These are phyloP conservation scores for Torymus texanus DNA, from an alignment of 2,888 invertebrate genomes.

Conservation along the genomic window DNA sequence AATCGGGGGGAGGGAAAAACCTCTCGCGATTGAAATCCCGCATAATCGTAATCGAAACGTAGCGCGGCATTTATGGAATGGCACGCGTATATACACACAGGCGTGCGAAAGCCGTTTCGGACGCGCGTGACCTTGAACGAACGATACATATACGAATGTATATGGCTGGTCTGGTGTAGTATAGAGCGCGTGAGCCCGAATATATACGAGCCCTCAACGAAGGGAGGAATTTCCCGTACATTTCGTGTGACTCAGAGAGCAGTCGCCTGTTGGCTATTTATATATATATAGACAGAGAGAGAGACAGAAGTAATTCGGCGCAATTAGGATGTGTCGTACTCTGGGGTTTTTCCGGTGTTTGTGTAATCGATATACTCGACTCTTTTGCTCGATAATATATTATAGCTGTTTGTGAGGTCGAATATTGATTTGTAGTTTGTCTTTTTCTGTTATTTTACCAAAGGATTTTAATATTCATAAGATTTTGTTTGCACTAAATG, in stretches of 20 bases:
- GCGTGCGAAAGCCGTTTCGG: slow-evolving; percentile 12
- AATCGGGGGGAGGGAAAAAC: too few species aligned
- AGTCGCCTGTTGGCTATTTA: slow-evolving; percentile 4
- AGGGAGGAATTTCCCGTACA: slow-evolving; percentile 41
- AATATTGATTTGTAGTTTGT: too few species aligned
- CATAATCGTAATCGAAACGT: not conserved
- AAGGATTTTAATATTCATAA: too few species aligned
- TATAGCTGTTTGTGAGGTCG: too few species aligned
- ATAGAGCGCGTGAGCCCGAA: slow-evolving; percentile 8
- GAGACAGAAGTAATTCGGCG: not conserved
- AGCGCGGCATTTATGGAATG: slow-evolving; percentile 34
- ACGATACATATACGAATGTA: not conserved
- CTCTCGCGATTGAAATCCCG: too few species aligned
- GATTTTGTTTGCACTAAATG: too few species aligned
- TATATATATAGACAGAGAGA: not conserved
- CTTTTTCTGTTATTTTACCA: too few species aligned
- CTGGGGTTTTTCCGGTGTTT: too few species aligned
- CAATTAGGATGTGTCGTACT: too few species aligned
- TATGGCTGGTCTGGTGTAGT: too few species aligned
- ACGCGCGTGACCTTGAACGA: slow-evolving; percentile 53
- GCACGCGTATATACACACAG: not conserved
- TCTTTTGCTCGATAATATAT: too few species aligned
- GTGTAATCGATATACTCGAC: too few species aligned
- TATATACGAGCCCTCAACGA: slow-evolving; percentile 14
- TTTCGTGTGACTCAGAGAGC: slow-evolving; percentile 19